Evolutionary conservation across 2,113 vertebrate species (phyloP).

Genomic region (Microtus pennsylvanicus): DNA sequence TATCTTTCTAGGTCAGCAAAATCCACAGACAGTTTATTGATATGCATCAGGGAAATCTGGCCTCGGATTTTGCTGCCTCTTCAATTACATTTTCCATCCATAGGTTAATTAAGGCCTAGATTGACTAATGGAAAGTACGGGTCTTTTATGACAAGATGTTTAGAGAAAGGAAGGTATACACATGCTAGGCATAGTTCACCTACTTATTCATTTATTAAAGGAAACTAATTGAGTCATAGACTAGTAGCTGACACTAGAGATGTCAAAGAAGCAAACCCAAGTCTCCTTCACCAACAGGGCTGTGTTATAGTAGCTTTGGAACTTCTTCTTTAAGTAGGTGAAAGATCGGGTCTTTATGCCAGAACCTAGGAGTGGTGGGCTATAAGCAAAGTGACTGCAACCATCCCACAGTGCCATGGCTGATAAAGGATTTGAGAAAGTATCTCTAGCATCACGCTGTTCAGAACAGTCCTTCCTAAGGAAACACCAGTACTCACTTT

Average conservation of each 20-base stretch:
- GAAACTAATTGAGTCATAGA: not conserved
- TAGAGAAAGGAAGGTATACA: not conserved
- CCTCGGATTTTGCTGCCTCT: not conserved
- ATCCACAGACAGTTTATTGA: not conserved
- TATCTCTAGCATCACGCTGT: not conserved
- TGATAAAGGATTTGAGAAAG: not conserved
- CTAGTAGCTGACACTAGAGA: not conserved
- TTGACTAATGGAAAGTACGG: not conserved
- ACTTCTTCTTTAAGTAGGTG: not conserved
- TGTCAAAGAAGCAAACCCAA: not conserved
- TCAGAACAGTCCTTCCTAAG: not conserved
- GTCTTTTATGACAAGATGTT: slow-evolving; percentile 13
- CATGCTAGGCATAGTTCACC: not conserved
- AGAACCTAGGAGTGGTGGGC: not conserved
- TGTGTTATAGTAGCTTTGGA: not conserved
- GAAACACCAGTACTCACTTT: not conserved
- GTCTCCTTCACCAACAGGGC: not conserved
- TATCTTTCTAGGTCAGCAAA: slow-evolving; percentile 20
- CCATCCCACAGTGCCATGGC: too few species aligned
- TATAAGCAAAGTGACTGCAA: not conserved
- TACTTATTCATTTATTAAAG: not conserved
- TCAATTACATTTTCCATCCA: not conserved
- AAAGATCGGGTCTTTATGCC: not conserved
- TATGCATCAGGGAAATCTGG: not conserved
- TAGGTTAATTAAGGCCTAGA: not conserved